phyloP scores from a whole-genome alignment of 2,113 vertebrate species.

The Merops nubicus region DNA sequence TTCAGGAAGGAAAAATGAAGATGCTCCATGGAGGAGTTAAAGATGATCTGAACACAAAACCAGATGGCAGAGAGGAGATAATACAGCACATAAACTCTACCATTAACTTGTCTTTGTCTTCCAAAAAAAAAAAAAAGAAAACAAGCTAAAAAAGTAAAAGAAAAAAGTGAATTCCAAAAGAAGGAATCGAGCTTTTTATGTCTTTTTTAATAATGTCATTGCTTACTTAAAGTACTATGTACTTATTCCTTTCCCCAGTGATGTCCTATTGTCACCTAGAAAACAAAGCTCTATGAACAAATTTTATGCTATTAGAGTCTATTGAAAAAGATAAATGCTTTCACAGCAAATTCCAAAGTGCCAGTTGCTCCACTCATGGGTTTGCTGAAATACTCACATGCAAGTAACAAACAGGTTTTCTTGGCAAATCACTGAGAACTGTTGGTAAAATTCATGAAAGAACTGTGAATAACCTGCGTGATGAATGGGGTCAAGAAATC shows the following conservation, averaged over 20 bases:
- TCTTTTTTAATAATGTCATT: not conserved
- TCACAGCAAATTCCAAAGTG: not conserved
- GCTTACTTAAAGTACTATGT: not conserved
- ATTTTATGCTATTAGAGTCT: not conserved
- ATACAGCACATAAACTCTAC: not conserved
- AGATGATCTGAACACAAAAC: not conserved
- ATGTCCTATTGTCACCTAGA: not conserved
- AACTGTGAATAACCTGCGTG: constrained; percentile 28
- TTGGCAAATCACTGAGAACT: not conserved
- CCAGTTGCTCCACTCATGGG: not conserved
- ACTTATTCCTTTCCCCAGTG: not conserved
- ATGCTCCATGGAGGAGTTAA: not conserved
- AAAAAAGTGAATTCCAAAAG: not conserved
- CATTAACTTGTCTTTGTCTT: not conserved
- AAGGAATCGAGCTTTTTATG: not conserved
- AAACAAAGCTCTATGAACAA: not conserved
- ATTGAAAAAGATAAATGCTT: not conserved
- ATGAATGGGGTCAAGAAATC: constrained; percentile 27
- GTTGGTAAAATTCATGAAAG: constrained; percentile 7
- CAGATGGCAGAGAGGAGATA: not conserved
- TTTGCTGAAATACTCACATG: not conserved
- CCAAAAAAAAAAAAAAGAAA: not conserved
- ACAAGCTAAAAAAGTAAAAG: not conserved
- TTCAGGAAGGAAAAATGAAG: not conserved
- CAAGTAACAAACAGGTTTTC: not conserved